phyloP scores from a whole-genome alignment of 2,888 invertebrate species.

The Plemyria rubiginata region DNA sequence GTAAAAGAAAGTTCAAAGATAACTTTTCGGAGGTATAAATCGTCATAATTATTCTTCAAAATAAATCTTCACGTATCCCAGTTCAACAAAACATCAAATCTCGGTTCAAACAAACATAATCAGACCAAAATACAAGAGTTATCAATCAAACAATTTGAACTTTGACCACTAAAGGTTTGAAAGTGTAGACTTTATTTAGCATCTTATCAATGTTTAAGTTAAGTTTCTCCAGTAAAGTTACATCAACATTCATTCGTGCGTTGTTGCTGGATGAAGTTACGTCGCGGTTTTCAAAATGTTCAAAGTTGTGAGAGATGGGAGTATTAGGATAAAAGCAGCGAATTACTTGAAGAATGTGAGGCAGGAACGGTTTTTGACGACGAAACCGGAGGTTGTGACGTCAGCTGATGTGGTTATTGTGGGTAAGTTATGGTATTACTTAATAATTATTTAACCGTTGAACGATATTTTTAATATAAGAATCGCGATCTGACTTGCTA shows the following conservation, averaged over 20 bases:
- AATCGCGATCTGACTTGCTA: no score
- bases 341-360: slow-evolving; percentile 60
- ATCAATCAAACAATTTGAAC: slow-evolving; percentile 52
- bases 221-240: slow-evolving; percentile 16
- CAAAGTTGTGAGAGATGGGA: slow-evolving; percentile 64
- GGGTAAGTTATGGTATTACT: slow-evolving; percentile 74
- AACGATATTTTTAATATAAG: no score
- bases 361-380: slow-evolving; percentile 52
- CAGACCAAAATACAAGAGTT: slow-evolving; percentile 41
- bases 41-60: background rate
- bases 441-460: no score
- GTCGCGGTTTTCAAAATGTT: slow-evolving; percentile 58
- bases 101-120: slow-evolving; percentile 20
- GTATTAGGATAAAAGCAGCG: slow-evolving; percentile 53
- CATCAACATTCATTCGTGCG: slow-evolving; percentile 38
- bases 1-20: no score
- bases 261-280: slow-evolving; percentile 39
- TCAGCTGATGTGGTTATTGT: slow-evolving; percentile 92
- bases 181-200: slow-evolving; percentile 29
- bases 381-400: slow-evolving; percentile 63
- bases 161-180: slow-evolving; percentile 44
- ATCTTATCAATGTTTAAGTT: slow-evolving; percentile 34
- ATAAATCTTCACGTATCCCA: background rate
- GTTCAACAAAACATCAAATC: background rate
- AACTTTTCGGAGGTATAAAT: no score